Percentiles rank a stretch among this genome's conserved stretches.
Conservation (phyloP, 2,888 invertebrate genomes). For the Tanaodytes sp. region DNA sequence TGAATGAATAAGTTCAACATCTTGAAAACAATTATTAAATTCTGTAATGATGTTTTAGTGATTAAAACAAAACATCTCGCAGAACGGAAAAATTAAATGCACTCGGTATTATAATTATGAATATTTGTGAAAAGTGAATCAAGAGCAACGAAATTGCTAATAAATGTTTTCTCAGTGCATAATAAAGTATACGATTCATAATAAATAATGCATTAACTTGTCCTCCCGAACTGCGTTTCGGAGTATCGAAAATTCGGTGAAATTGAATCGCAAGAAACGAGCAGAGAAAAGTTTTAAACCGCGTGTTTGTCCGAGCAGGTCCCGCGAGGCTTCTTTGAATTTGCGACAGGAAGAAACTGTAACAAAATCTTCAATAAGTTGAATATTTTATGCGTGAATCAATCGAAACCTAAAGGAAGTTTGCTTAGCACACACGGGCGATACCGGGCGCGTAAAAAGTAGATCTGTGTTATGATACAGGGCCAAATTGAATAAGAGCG, state of each 20-base stretch:
- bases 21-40: too few species aligned
- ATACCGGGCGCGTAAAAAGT: constrained; percentile 42
- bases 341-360: constrained; percentile 57
- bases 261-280: constrained; percentile 19
- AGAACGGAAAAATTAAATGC: too few species aligned
- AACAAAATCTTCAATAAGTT: constrained; percentile 65
- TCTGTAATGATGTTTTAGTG: too few species aligned
- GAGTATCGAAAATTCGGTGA: not conserved
- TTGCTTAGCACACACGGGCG: constrained; percentile 51
- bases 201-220: too few species aligned
- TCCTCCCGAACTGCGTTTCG: too few species aligned
- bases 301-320: constrained; percentile 24
- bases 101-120: too few species aligned
- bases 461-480: constrained; percentile 60
- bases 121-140: too few species aligned
- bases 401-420: constrained; percentile 57
- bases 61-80: too few species aligned
- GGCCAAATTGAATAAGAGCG: constrained; percentile 63
- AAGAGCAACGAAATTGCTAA: too few species aligned
- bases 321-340: constrained; percentile 25
- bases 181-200: too few species aligned
- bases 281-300: constrained; percentile 17
- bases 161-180: too few species aligned
- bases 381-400: constrained; percentile 69
- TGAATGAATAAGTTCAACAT: too few species aligned